phyloP scores from a whole-genome alignment of 2,797 vertebrate genomes.

The Helostoma temminkii region DNA sequence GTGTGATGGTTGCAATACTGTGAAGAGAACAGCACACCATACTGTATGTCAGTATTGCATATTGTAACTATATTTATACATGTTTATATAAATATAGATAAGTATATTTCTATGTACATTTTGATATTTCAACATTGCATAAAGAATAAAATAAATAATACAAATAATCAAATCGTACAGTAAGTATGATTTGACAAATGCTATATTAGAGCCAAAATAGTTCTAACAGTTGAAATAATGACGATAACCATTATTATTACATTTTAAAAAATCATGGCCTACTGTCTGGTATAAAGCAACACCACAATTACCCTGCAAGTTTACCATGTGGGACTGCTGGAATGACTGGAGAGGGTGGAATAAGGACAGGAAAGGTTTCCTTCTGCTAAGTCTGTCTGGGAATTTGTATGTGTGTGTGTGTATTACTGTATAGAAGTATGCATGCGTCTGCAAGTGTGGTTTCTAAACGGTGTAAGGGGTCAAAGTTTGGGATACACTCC shows the following conservation, averaged over 20 bases:
- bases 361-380: conserved; percentile 77
- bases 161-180: conserved; percentile 83
- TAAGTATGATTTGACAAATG: conserved; percentile 83
- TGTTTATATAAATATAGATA: conserved; percentile 88
- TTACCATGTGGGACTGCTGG: conserved; percentile 93
- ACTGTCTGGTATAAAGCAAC: conserved; percentile 87
- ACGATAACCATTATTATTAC: conserved; percentile 76
- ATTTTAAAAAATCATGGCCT: conserved; percentile 71
- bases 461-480: conserved; percentile 59
- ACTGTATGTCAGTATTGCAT: conserved; percentile 83
- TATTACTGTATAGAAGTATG: conserved; percentile 36
- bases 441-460: conserved; percentile 68
- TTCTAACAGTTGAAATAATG: conserved; percentile 80
- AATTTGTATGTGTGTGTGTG: conserved; percentile 49
- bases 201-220: conserved; percentile 85
- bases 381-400: conserved; percentile 80
- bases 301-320: conserved; percentile 90
- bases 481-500: conserved; percentile 48
- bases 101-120: conserved; percentile 87
- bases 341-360: conserved; percentile 92
- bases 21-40: conserved; percentile 78
- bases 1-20: conserved; percentile 81
- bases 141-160: conserved; percentile 90
- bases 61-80: conserved; percentile 87
- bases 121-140: conserved; percentile 87